These are phyloP conservation scores for Drosophila yakuba DNA, from an alignment of 1,140 invertebrate genomes.

Conservation along the genomic window DNA sequence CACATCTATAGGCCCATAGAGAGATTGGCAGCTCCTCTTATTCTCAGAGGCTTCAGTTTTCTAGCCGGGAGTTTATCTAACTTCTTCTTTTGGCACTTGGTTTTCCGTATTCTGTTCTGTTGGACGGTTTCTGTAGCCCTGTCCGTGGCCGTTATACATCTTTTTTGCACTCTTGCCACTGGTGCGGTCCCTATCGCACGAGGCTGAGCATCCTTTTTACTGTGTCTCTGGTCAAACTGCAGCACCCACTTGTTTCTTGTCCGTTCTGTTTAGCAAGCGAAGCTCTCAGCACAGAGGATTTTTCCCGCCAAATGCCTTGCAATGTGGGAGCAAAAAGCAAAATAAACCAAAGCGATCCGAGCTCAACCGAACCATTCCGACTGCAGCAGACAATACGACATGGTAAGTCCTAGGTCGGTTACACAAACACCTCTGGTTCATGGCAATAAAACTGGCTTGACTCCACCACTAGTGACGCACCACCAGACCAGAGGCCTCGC, in stretches of 20 bases:
- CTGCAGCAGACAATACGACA: slow-evolving; percentile 75
- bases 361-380: slow-evolving; percentile 21
- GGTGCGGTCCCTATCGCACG: slow-evolving; percentile 41
- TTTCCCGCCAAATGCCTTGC: slow-evolving; percentile 76
- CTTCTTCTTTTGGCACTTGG: slow-evolving; percentile 39
- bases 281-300: slow-evolving; percentile 47
- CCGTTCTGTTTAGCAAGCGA: slow-evolving; percentile 70
- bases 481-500: slow-evolving; percentile 10
- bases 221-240: not conserved
- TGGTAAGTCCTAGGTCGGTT: slow-evolving; percentile 84
- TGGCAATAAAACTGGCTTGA: slow-evolving; percentile 5
- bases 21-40: not conserved
- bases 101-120: slow-evolving; percentile 32
- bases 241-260: slow-evolving; percentile 12
- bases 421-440: slow-evolving; percentile 47
- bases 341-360: slow-evolving; percentile 24
- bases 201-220: not conserved
- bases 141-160: slow-evolving; percentile 66
- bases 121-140: slow-evolving; percentile 69
- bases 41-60: slow-evolving; percentile 34
- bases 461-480: slow-evolving; percentile 15
- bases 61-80: slow-evolving; percentile 33
- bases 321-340: slow-evolving; percentile 37
- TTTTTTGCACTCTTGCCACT: slow-evolving; percentile 61
- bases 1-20: slow-evolving; percentile 6